Evolutionary conservation across 2,797 vertebrate genomes (phyloP), one percentile per base, ranked within the genome.

Genomic region (Xiphophorus birchmanni): DNA sequence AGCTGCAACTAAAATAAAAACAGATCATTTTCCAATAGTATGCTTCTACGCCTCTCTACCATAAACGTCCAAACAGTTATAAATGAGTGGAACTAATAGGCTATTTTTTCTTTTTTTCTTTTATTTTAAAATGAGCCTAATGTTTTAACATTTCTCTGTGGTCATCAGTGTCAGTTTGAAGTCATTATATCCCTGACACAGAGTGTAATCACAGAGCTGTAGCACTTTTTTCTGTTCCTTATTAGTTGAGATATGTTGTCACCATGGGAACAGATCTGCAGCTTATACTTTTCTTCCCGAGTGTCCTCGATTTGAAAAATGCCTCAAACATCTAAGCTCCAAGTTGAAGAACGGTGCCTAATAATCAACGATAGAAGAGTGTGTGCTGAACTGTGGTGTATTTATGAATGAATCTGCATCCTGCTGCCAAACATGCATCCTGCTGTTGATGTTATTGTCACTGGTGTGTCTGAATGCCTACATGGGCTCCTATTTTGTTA

Each of bases 231-330:
- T 75, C 35, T 75, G 21, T 29, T 45, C 54, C 15, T 40, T 60
- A 93, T 91, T 90, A 93, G 90, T 88, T 65, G 90, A 87, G 92
- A 90, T 92, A 89, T 90, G 89, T 89, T 94, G 95, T 96, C 96
- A 84, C 95, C 92, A 96, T 96, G 95, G 95, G 91, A 96, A 96
- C 95, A 83, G 91, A 89, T 94, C 90, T 87, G 85, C 87, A 90
- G 91, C 84, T 78, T 83, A 83, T 85, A 84, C 86, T 88, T 88
- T 89, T 87, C 90, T 90, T 80, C 50, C 81, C 73, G 84, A 73
- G 80, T 73, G 82, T 93, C 84, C 90, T 89, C 91, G 90, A 76
- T 91, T 86, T 80, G 86, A 67, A 67, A 65, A 65, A 37, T 10
- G 26, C 12, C n/a, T n/a, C 29, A 89, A 91, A 88, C 85, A 78